These are phyloP conservation scores for Montifringilla adamsi DNA, from an alignment of 2,113 vertebrate species.

Conservation along the genomic window DNA sequence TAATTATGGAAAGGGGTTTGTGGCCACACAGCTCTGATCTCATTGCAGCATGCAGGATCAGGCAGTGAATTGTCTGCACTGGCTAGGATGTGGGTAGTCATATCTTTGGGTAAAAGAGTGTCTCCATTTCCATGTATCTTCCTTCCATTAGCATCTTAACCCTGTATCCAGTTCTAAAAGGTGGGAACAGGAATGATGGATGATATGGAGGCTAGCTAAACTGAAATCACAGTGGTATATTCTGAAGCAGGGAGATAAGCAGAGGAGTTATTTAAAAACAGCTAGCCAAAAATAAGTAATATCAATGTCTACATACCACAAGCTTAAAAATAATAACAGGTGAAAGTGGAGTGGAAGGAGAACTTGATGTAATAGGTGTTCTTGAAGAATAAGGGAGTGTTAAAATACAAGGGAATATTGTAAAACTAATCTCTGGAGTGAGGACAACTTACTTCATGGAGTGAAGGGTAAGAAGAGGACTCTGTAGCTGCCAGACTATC, in stretches of 20 bases:
- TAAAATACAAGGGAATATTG: slow-evolving; percentile 8
- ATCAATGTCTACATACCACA: neutral
- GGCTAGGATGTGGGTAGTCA: neutral
- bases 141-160: neutral
- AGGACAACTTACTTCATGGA: neutral
- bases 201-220: neutral
- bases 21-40: neutral
- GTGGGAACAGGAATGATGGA: neutral
- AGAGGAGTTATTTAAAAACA: neutral
- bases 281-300: neutral
- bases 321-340: neutral
- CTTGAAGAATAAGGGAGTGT: neutral
- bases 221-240: neutral
- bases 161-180: neutral
- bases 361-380: neutral
- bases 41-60: neutral
- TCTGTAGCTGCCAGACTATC: neutral
- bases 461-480: neutral
- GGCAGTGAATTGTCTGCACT: neutral
- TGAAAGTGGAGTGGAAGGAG: neutral
- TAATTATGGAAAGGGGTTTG: neutral
- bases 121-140: neutral
- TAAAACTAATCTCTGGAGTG: neutral
- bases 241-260: neutral
- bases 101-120: neutral